A percentile compares a stretch with the other conserved stretches of the same genome.
Evolutionary conservation across 1,140 invertebrate genomes (phyloP).

Genomic region (Anoplophora glabripennis): DNA sequence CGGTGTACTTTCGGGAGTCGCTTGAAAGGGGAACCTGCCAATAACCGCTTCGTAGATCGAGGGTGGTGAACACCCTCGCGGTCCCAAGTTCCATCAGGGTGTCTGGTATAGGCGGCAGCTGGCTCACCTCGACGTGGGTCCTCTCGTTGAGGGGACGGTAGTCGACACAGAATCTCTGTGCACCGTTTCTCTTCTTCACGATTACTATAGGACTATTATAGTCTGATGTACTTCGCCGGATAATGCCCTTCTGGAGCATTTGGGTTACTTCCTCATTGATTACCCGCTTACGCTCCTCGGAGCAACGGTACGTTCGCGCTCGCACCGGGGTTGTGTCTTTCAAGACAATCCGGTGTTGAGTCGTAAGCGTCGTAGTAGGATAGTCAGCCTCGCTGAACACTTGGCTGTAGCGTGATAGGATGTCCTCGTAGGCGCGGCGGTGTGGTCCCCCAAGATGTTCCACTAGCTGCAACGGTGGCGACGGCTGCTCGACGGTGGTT

Average conservation of each 20-base stretch:
- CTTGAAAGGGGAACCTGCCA: no score
- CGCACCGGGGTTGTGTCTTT: not conserved
- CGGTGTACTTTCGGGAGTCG: no score
- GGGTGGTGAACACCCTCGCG: constrained; percentile 23
- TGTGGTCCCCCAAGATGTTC: no score
- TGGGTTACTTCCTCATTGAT: constrained; percentile 17
- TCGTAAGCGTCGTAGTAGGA: not conserved
- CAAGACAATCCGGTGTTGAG: not conserved
- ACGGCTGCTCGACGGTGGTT: no score
- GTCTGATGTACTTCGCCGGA: constrained; percentile 5
- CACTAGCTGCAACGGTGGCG: no score
- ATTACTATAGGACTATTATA: constrained; percentile 24
- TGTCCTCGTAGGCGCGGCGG: no score
- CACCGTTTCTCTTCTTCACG: constrained; percentile 25
- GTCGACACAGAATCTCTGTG: constrained; percentile 34
- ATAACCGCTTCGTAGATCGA: no score
- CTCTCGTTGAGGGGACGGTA: constrained; percentile 47
- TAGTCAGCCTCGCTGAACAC: no score
- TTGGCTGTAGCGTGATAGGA: no score
- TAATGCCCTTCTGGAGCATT: constrained; percentile 20
- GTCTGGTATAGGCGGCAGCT: constrained; percentile 26
- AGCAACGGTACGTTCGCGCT: no score
- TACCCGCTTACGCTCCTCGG: constrained; percentile 2
- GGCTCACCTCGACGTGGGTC: constrained; percentile 40
- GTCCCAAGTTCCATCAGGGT: constrained; percentile 13